These are phyloP conservation scores for Actinostola sp. DNA, from an alignment of 92 coral and sea anemone genomes.

Conservation along the genomic window DNA sequence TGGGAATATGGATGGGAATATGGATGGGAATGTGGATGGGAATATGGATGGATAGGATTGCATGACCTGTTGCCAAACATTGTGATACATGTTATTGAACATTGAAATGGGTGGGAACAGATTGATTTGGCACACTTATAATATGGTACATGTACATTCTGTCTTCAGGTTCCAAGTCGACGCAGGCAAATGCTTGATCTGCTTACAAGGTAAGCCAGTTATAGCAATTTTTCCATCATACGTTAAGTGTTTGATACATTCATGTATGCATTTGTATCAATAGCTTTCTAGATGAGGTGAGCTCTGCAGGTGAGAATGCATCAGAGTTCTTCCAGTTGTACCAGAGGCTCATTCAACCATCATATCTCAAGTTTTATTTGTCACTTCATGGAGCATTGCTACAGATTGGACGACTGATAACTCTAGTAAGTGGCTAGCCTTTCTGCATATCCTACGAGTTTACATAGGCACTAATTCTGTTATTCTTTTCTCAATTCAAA, in stretches of 20 bases:
- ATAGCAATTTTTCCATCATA: neutral
- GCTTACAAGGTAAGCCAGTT: slow-evolving; percentile 66
- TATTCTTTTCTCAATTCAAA: neutral
- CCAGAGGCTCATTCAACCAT: slow-evolving; percentile 85
- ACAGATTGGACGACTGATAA: slow-evolving; percentile 84
- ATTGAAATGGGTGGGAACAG: too few species aligned
- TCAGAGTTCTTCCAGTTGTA: slow-evolving; percentile 93
- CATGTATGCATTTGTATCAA: neutral
- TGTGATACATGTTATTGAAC: neutral
- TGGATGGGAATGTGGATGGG: too few species aligned
- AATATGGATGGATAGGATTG: too few species aligned
- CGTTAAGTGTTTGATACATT: neutral
- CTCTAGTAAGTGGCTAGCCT: slow-evolving; percentile 58
- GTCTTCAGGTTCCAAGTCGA: slow-evolving; percentile 71
- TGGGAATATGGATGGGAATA: too few species aligned
- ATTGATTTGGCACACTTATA: neutral
- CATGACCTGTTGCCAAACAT: neutral
- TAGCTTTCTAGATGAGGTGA: slow-evolving; percentile 90
- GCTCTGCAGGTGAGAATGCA: slow-evolving; percentile 94
- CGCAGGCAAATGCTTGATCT: slow-evolving; percentile 84
- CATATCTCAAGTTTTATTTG: slow-evolving; percentile 85
- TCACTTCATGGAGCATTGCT: slow-evolving; percentile 86
- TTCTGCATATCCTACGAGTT: neutral
- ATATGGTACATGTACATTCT: neutral
- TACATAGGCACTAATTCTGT: neutral